These are phyloP conservation scores for Xylocopa sonorina DNA, from an alignment of 1,140 invertebrate genomes.

Conservation along the genomic window DNA sequence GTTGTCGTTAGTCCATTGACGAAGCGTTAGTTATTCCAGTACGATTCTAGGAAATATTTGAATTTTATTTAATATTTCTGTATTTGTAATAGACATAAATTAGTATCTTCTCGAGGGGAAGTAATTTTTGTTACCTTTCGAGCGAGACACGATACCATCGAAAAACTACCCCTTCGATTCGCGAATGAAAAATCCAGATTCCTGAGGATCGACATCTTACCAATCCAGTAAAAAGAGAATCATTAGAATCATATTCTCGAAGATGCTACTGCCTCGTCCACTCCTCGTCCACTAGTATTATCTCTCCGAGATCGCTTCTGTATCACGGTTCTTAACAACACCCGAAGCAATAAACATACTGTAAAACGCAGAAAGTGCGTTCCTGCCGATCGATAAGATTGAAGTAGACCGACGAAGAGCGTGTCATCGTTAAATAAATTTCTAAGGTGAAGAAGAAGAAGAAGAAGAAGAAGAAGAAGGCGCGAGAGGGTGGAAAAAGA, in stretches of 20 bases:
- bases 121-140: too few species aligned
- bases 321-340: slow-evolving; percentile 11
- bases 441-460: not conserved
- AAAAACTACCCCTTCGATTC: not conserved
- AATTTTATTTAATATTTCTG: too few species aligned
- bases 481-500: not conserved
- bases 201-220: too few species aligned
- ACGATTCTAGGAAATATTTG: too few species aligned
- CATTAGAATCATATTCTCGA: not conserved
- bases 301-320: not conserved
- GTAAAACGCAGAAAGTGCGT: not conserved
- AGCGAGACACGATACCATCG: too few species aligned
- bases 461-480: not conserved
- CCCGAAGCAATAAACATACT: not conserved
- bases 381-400: not conserved
- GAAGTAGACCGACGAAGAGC: not conserved
- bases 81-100: too few species aligned
- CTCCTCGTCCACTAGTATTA: not conserved
- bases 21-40: too few species aligned
- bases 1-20: too few species aligned
- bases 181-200: not conserved
- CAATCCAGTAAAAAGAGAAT: not conserved
- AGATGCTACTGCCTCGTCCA: not conserved
- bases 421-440: slow-evolving; percentile 27
- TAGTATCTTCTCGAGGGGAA: too few species aligned